phyloP scores from a whole-genome alignment of 35 echinoderm and acorn worm species.

The Apostichopus californicus region DNA sequence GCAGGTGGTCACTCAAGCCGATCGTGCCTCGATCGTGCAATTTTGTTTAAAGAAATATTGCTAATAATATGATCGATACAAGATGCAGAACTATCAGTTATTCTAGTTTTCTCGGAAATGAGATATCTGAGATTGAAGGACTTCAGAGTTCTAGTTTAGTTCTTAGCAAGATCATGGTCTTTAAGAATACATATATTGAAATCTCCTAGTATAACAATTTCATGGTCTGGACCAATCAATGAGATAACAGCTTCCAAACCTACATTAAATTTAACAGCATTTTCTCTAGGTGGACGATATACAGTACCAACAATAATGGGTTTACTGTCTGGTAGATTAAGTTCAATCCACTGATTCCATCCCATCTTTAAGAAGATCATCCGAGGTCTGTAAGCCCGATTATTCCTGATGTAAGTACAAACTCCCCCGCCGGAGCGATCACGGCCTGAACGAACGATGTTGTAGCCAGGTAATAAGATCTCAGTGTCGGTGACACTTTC shows the following conservation, averaged over 20 bases:
- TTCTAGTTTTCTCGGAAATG: not conserved
- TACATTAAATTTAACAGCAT: not conserved
- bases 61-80: slow-evolving; percentile 33
- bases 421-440: not conserved
- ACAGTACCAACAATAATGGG: slow-evolving; percentile 1
- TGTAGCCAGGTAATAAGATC: slow-evolving; percentile 15
- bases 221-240: not conserved
- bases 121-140: slow-evolving; percentile 22
- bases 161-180: not conserved
- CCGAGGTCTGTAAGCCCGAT: not conserved
- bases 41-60: not conserved
- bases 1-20: no score
- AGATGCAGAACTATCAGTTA: slow-evolving; percentile 1
- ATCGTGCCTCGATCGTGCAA: no score
- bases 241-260: slow-evolving; percentile 14
- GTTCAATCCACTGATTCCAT: slow-evolving; percentile 12
- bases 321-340: not conserved
- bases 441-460: not conserved
- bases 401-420: slow-evolving; percentile 37
- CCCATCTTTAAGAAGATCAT: not conserved
- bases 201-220: slow-evolving; percentile 34
- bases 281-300: not conserved
- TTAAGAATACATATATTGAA: not conserved
- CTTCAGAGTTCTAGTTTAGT: not conserved
- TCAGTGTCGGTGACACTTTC: slow-evolving; percentile 23